Evolutionary conservation across 1,140 invertebrate species (phyloP).

Genomic region (Aporrectodea caliginosa): DNA sequence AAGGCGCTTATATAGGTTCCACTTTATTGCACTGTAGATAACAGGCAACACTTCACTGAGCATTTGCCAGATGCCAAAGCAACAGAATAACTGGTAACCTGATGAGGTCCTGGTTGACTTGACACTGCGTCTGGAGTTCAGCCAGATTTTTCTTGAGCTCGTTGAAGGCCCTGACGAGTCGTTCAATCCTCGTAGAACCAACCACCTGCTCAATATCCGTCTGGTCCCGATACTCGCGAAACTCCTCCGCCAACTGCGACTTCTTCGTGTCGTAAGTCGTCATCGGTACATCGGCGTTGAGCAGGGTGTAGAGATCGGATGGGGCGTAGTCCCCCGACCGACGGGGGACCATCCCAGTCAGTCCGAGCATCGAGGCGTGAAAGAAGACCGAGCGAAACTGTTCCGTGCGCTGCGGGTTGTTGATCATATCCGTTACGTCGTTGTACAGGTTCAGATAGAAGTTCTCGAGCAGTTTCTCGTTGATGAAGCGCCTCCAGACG

Average conservation of each 20-base stretch:
- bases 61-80: too few species aligned
- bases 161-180: not conserved
- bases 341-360: not conserved
- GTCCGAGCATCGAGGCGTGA: constrained; percentile 18
- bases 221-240: not conserved
- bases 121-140: not conserved
- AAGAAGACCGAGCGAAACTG: constrained; percentile 14
- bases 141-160: not conserved
- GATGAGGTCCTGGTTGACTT: not conserved
- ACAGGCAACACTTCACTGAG: too few species aligned
- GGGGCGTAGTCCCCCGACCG: not conserved
- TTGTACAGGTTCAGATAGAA: constrained; percentile 29
- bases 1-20: too few species aligned
- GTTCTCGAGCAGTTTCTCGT: constrained; percentile 21
- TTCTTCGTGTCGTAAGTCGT: constrained; percentile 8
- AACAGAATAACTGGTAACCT: too few species aligned
- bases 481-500: constrained; percentile 15
- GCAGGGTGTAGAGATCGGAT: constrained; percentile 12
- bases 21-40: too few species aligned
- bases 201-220: not conserved
- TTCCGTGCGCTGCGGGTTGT: constrained; percentile 1
- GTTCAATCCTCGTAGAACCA: not conserved
- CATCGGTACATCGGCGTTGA: constrained; percentile 25
- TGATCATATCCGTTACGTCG: constrained; percentile 28
- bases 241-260: not conserved